Evolutionary conservation across 2,113 vertebrate species (phyloP).

Genomic region (Chelonoidis abingdonii): DNA sequence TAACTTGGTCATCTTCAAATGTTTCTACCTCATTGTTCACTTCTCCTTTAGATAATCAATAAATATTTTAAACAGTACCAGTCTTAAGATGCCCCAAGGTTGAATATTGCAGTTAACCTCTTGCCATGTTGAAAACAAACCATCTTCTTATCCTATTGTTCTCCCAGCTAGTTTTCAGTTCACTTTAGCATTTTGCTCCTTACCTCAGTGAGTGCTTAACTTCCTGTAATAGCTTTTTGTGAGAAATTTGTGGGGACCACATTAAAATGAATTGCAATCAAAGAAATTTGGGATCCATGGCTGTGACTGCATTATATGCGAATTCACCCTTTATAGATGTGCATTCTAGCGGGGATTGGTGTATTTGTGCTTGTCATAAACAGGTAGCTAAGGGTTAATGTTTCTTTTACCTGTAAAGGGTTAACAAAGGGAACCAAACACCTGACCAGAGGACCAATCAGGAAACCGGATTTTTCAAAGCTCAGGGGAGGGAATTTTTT

Average conservation of each 20-base stretch:
- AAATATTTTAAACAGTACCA: not conserved
- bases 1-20: not conserved
- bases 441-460: too few species aligned
- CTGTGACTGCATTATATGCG: too few species aligned
- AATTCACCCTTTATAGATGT: too few species aligned
- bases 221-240: not conserved
- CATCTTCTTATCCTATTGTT: not conserved
- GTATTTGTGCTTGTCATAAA: not conserved
- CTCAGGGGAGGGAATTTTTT: too few species aligned
- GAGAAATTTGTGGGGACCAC: not conserved
- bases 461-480: too few species aligned
- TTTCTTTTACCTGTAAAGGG: too few species aligned
- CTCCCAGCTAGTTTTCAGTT: not conserved
- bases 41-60: not conserved
- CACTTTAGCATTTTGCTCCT: not conserved
- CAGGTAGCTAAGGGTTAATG: too few species aligned
- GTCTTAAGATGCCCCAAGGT: not conserved
- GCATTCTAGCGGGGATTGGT: too few species aligned
- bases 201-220: not conserved
- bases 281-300: too few species aligned
- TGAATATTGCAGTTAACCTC: not conserved
- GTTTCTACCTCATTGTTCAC: not conserved
- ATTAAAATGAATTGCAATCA: too few species aligned
- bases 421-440: too few species aligned
- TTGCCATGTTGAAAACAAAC: constrained; percentile 2